Evolutionary conservation across 2,888 invertebrate genomes (phyloP), one percentile per base, ranked within the genome.

Genomic region (Drosophila paracracens): DNA sequence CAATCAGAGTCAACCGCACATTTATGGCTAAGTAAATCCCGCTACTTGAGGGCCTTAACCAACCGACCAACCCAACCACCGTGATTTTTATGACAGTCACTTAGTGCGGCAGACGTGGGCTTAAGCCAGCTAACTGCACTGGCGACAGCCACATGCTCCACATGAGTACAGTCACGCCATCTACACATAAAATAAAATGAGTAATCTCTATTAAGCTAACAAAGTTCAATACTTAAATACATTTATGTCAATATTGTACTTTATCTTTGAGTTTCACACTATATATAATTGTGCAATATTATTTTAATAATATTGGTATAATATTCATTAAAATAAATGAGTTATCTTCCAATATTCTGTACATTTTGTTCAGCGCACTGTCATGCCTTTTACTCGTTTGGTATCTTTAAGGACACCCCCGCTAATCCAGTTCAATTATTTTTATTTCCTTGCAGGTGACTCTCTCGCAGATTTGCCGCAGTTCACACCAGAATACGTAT

Each of bases 381-480:
- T 16, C 6, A 25, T 25, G 16, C 1, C 0, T 25, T 8, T 16
- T 16, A 2, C 4, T 27, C 1, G 4, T 8, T 13, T 8, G 7
- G 7, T 4, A 4, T 25, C 18, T 18, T 27, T 18, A 18, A 53
- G 8, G 8, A 21, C 11, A 53, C 1, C 10, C 53, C 33, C 13
- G 53, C 29, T 40, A 38, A 38, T 29, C 60, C 16, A 8, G 1
- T 4, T 18, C 0, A 27, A 27, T 0, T 4, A 38, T 29, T n/a
- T n/a, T 0, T 5, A 25, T 33, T 33, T 29, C 5, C 4, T 65
- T 94, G 21, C 95, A 97, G 97, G 95, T 96, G 87, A 95, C 96
- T 60, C 94, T 98, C 81, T 96, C 97, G 73, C 97, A 97, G 89
- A 95, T 98, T 74, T 97, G 97, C 91, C 96, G 98, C 73, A 96